Evolutionary conservation across 2,797 vertebrate species (phyloP).

Genomic region (Cirrhinus mrigala): DNA sequence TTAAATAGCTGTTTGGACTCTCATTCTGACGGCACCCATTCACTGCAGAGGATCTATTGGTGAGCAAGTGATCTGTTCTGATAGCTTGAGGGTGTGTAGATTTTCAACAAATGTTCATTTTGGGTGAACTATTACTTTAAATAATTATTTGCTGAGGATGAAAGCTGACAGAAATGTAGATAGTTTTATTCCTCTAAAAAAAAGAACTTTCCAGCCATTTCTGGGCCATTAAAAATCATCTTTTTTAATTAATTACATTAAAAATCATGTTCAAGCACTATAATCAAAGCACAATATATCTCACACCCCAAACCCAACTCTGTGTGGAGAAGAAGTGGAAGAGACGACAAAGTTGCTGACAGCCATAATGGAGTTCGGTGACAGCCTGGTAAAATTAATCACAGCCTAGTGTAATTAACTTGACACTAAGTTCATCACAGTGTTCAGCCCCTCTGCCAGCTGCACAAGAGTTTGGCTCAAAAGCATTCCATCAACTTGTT

Average conservation of each 20-base stretch:
- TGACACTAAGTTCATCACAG: constrained; percentile 27
- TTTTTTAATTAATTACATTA: not conserved
- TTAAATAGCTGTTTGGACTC: not conserved
- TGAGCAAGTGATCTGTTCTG: not conserved
- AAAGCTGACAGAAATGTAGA: not conserved
- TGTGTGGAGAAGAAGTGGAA: not conserved
- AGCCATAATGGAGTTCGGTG: not conserved
- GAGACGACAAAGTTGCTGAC: not conserved
- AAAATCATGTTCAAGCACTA: not conserved
- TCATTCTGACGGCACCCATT: not conserved
- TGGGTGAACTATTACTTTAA: not conserved
- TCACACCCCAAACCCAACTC: not conserved
- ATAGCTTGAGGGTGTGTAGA: not conserved
- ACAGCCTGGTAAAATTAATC: constrained; percentile 29
- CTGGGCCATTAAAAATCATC: not conserved
- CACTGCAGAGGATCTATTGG: not conserved
- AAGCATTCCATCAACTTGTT: not conserved
- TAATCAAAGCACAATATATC: not conserved
- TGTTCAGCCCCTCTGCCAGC: constrained; percentile 15
- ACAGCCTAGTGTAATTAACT: constrained; percentile 33
- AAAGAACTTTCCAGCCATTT: not conserved
- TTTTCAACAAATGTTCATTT: not conserved
- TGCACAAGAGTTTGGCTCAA: not conserved
- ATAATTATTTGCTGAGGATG: not conserved
- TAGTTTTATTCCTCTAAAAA: not conserved